Evolutionary conservation across 2,113 vertebrate species (phyloP).

Genomic region (Circaetus gallicus): DNA sequence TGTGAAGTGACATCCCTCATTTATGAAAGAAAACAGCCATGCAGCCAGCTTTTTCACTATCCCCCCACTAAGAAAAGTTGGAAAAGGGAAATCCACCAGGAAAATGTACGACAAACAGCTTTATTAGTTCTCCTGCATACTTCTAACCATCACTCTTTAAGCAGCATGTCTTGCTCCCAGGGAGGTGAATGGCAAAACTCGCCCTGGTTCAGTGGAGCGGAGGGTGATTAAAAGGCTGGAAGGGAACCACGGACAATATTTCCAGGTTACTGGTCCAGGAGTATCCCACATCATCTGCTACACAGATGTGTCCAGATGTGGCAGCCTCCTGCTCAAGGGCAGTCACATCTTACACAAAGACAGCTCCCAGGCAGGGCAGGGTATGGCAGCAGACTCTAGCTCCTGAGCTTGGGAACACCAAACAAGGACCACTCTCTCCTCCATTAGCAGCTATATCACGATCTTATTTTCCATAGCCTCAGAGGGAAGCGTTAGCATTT

Average conservation of each 20-base stretch:
- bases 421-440: not conserved
- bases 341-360: not conserved
- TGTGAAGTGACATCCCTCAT: not conserved
- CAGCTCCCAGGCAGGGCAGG: not conserved
- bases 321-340: not conserved
- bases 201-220: not conserved
- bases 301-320: not conserved
- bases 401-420: not conserved
- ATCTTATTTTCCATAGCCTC: not conserved
- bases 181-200: not conserved
- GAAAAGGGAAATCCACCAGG: not conserved
- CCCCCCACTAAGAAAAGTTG: not conserved
- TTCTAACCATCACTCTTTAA: not conserved
- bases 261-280: not conserved
- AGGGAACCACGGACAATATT: not conserved
- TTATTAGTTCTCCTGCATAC: not conserved
- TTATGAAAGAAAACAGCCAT: not conserved
- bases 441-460: not conserved
- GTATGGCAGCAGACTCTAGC: not conserved
- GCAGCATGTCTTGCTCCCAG: not conserved
- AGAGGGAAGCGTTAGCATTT: not conserved
- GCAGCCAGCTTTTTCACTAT: not conserved
- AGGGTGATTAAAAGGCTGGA: not conserved
- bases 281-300: not conserved
- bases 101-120: not conserved